A percentile compares a stretch with the other conserved stretches of the same genome.
Conservation (phyloP, 2,888 invertebrate species). For the Noctua janthina region DNA sequence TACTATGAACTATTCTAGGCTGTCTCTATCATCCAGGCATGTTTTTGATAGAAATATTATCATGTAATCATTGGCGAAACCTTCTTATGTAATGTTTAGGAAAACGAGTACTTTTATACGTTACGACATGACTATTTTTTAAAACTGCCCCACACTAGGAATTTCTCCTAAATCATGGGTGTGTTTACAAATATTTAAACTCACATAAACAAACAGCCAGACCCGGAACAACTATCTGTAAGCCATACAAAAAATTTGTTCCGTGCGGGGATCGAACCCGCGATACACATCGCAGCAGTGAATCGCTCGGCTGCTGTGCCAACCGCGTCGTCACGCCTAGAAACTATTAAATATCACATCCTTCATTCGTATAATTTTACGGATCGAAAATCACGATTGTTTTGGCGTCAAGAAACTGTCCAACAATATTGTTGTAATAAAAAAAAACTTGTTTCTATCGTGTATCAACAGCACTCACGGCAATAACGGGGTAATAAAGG, state of each 20-base stretch:
- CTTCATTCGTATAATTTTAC: too few species aligned
- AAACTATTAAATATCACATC: too few species aligned
- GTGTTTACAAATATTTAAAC: too few species aligned
- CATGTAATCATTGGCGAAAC: conserved; percentile 9
- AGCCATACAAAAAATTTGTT: too few species aligned
- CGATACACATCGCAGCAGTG: neutral
- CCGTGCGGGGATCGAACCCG: too few species aligned
- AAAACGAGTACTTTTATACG: conserved; percentile 12
- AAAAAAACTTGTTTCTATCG: neutral
- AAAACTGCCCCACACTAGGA: too few species aligned
- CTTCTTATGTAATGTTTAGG: conserved; percentile 8
- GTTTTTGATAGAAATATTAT: conserved; percentile 26
- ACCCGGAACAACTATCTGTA: neutral
- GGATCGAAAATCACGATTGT: too few species aligned
- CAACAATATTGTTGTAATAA: neutral
- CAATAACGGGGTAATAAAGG: neutral
- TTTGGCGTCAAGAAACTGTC: neutral
- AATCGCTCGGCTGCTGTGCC: neutral
- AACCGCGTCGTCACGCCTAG: neutral
- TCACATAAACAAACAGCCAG: too few species aligned
- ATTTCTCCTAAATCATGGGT: too few species aligned
- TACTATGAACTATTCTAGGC: neutral
- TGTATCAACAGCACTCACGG: too few species aligned
- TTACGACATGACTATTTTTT: neutral
- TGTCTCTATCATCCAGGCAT: neutral